phyloP scores from a whole-genome alignment of 2,888 invertebrate genomes.

The Microctonus aethiopoides region DNA sequence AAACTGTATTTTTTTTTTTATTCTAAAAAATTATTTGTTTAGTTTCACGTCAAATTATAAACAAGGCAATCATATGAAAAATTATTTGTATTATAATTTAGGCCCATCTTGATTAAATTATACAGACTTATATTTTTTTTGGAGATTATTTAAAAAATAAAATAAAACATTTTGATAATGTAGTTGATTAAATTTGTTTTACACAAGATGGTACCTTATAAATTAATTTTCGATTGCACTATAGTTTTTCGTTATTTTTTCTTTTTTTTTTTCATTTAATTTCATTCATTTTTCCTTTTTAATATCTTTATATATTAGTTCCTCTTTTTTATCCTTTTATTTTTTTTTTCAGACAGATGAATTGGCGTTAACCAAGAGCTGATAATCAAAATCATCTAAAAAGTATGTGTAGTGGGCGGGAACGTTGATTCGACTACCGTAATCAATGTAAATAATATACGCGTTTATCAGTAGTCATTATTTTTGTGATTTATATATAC shows the following conservation, averaged over 20 bases:
- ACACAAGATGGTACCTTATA: background rate
- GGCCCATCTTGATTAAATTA: background rate
- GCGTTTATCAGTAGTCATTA: conserved; percentile 18
- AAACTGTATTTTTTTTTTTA: background rate
- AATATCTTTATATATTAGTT: no score
- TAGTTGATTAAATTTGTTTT: background rate
- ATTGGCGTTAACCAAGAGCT: background rate
- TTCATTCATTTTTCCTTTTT: no score
- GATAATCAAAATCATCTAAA: background rate
- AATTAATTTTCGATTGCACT: conserved; percentile 1
- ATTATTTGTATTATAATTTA: background rate
- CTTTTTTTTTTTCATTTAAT: background rate
- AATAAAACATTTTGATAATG: background rate
- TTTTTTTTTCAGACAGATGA: background rate
- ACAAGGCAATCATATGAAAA: background rate
- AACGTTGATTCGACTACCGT: conserved; percentile 1
- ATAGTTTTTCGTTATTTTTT: background rate
- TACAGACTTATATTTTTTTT: background rate
- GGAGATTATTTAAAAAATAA: background rate
- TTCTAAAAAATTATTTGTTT: background rate
- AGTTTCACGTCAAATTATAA: background rate
- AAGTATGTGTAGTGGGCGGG: conserved; percentile 11
- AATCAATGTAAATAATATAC: conserved; percentile 9
- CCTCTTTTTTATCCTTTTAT: no score
- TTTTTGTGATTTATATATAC: conserved; percentile 62